These are phyloP conservation scores for Falco berigora DNA, from an alignment of 2,797 vertebrate species.

Conservation along the genomic window DNA sequence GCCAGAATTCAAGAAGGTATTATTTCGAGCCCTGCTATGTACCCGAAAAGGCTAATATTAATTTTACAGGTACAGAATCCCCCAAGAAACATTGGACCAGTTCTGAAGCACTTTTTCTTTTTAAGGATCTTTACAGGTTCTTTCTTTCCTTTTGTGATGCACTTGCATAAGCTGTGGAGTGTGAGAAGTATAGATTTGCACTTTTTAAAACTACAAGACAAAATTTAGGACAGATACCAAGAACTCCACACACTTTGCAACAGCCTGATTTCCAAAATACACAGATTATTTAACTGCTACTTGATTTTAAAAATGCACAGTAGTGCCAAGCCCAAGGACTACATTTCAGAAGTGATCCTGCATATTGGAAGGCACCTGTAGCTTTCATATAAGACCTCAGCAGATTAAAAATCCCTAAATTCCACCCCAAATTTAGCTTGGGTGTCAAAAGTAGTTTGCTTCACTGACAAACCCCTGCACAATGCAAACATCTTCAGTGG, in stretches of 20 bases:
- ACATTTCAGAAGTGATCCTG: slow-evolving; percentile 73
- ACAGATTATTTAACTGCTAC: not conserved
- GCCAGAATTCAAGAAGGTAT: slow-evolving; percentile 62
- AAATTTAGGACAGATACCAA: not conserved
- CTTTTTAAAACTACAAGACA: slow-evolving; percentile 23
- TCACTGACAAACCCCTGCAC: slow-evolving; percentile 4
- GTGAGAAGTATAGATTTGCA: not conserved
- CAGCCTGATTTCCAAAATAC: not conserved
- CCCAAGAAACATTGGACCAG: slow-evolving; percentile 58
- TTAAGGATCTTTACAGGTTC: not conserved
- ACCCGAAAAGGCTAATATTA: slow-evolving; percentile 4
- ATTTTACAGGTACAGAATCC: slow-evolving; percentile 65
- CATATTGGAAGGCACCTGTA: slow-evolving; percentile 62
- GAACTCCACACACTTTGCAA: slow-evolving; percentile 32
- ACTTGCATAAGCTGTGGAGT: not conserved
- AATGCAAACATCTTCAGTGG: slow-evolving; percentile 34
- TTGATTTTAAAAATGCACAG: slow-evolving; percentile 39
- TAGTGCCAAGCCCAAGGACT: slow-evolving; percentile 58
- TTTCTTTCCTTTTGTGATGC: not conserved
- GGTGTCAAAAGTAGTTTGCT: slow-evolving; percentile 6
- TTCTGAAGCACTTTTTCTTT: slow-evolving; percentile 64
- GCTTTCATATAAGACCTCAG: not conserved
- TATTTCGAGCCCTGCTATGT: slow-evolving; percentile 63
- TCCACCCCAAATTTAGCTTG: slow-evolving; percentile 53
- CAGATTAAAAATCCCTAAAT: slow-evolving; percentile 37